These are phyloP conservation scores for Melospiza georgiana DNA, from an alignment of 2,113 vertebrate genomes.

Conservation along the genomic window DNA sequence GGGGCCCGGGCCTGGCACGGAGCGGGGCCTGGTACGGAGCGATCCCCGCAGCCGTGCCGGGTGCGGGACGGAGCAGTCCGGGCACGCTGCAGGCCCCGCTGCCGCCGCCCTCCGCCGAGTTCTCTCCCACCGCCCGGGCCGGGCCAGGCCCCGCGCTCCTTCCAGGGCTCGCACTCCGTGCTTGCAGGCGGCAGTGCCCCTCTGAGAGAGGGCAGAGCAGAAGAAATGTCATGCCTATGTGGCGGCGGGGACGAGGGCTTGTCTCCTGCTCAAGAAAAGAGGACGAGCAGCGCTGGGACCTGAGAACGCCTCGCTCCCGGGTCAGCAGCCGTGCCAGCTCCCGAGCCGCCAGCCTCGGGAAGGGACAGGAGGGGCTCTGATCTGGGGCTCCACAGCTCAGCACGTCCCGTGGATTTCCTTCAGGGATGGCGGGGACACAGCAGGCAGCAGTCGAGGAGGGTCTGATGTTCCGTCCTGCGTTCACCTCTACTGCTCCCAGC, in stretches of 20 bases:
- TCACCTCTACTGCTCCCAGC: not conserved
- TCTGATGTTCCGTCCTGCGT: not conserved
- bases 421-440: not conserved
- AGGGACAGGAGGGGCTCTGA: not conserved
- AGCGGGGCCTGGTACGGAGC: no score
- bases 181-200: no score
- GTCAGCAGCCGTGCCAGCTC: not conserved
- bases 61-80: fast-evolving
- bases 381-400: not conserved
- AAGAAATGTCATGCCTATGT: fast-evolving
- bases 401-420: not conserved
- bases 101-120: not conserved
- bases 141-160: not conserved
- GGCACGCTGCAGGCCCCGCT: not conserved
- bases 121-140: not conserved
- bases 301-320: fast-evolving
- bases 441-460: not conserved
- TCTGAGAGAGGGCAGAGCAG: not conserved
- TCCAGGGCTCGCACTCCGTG: not conserved
- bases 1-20: no score
- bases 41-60: not conserved
- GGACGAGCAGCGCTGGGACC: fast-evolving
- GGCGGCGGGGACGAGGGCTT: fast-evolving
- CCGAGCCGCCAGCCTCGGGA: fast-evolving
- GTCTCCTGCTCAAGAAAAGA: not conserved